A percentile compares a stretch with the other conserved stretches of the same genome.
These are phyloP conservation scores for Cosmia pyralina DNA, from an alignment of 2,888 invertebrate species.

Conservation along the genomic window DNA sequence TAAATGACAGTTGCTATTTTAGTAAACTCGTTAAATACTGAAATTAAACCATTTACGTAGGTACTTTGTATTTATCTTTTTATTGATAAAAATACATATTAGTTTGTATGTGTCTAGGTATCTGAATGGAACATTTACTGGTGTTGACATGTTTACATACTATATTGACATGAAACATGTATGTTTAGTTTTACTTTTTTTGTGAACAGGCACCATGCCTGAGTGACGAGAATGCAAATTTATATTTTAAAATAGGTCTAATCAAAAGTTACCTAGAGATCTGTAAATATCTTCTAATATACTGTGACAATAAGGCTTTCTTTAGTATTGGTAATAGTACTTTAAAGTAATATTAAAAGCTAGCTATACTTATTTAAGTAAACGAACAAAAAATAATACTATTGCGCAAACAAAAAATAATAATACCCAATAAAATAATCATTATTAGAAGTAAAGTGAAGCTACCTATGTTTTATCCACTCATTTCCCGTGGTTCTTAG, in stretches of 20 bases:
- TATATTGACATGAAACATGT: no score
- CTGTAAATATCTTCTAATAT: background rate
- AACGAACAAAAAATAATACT: background rate
- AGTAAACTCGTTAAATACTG: conserved; percentile 6
- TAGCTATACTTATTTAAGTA: background rate
- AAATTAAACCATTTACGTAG: background rate
- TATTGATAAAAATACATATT: no score
- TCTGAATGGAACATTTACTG: no score
- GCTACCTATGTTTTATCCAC: conserved; percentile 89
- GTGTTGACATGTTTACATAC: background rate
- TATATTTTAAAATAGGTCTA: background rate
- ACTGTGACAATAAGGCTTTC: background rate
- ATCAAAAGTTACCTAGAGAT: background rate
- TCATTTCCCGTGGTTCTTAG: conserved; percentile 90
- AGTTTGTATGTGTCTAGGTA: background rate
- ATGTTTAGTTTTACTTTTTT: background rate
- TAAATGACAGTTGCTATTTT: conserved; percentile 47
- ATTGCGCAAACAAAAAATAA: conserved; percentile 48
- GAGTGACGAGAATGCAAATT: background rate
- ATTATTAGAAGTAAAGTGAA: conserved; percentile 77
- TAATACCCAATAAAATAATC: conserved; percentile 49
- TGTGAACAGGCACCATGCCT: no score
- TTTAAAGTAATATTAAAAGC: background rate
- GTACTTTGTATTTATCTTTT: background rate
- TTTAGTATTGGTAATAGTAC: background rate